Percentiles rank a stretch among this genome's conserved stretches.
phyloP scores from a whole-genome alignment of 2,113 vertebrate genomes.

The Amia ocellicauda region DNA sequence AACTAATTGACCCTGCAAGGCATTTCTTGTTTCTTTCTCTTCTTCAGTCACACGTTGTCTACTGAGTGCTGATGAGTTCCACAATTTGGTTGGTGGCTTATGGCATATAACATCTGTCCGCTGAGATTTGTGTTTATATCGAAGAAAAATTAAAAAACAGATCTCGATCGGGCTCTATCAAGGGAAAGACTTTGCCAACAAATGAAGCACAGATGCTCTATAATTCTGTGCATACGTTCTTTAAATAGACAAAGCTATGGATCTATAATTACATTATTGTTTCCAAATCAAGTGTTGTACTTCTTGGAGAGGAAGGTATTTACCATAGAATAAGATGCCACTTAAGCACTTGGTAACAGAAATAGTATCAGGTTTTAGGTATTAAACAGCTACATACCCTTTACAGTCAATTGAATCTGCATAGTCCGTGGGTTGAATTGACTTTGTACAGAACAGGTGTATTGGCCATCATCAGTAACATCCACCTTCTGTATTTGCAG shows the following conservation, averaged over 20 bases:
- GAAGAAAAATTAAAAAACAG: not conserved
- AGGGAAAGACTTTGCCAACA: not conserved
- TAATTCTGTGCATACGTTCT: no score
- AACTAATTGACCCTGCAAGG: constrained; percentile 21
- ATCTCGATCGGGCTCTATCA: not conserved
- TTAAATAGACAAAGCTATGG: no score
- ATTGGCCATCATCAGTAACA: constrained; percentile 89
- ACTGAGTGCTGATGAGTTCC: not conserved
- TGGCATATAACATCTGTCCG: constrained; percentile 18
- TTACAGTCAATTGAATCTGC: constrained; percentile 91
- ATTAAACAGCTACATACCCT: constrained; percentile 69
- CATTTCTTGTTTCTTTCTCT: constrained; percentile 15
- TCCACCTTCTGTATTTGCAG: constrained; percentile 97
- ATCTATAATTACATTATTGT: no score
- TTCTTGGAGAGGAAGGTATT: not conserved
- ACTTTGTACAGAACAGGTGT: constrained; percentile 95
- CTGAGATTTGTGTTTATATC: constrained; percentile 13
- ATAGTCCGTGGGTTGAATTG: constrained; percentile 85
- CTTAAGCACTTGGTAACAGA: no score
- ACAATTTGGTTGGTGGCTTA: constrained; percentile 15
- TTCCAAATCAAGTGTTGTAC: no score
- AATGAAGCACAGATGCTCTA: not conserved
- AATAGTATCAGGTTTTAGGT: not conserved
- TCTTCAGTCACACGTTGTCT: constrained; percentile 13
- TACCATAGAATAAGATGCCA: no score